A percentile compares a stretch with the other conserved stretches of the same genome.
These are phyloP conservation scores for Xyrauchen texanus DNA, from an alignment of 2,113 vertebrate genomes.

Conservation along the genomic window DNA sequence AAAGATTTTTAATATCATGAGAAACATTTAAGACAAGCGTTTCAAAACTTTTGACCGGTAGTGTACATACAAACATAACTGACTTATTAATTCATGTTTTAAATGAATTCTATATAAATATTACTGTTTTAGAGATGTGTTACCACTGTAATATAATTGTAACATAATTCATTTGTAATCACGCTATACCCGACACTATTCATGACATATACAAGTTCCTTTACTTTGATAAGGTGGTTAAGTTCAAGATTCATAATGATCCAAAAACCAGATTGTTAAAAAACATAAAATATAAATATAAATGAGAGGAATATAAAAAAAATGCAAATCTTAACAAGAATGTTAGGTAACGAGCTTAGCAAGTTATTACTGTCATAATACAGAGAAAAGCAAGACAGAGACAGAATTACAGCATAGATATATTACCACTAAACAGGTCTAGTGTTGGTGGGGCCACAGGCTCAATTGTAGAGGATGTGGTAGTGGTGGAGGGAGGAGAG, in stretches of 20 bases:
- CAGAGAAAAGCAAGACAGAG: slow-evolving; percentile 35
- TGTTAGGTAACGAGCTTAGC: slow-evolving; percentile 46
- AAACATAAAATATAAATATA: slow-evolving; percentile 35
- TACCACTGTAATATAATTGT: no score
- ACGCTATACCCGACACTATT: no score
- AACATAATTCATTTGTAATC: no score
- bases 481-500: slow-evolving; percentile 71
- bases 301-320: slow-evolving; percentile 48
- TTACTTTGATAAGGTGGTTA: slow-evolving; percentile 57
- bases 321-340: slow-evolving; percentile 37
- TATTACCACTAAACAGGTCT: slow-evolving; percentile 99
- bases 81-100: no score
- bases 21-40: no score
- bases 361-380: slow-evolving; percentile 39
- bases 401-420: slow-evolving; percentile 58
- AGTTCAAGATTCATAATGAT: slow-evolving; percentile 60
- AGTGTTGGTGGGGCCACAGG: slow-evolving; percentile 85
- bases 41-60: no score
- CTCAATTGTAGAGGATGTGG: slow-evolving; percentile 70
- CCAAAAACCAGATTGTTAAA: slow-evolving; percentile 16
- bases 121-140: no score
- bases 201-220: no score
- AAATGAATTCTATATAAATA: no score
- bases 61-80: no score
- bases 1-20: no score